These are phyloP conservation scores for Pterostichus madidus DNA, from an alignment of 2,888 invertebrate species.

Conservation along the genomic window DNA sequence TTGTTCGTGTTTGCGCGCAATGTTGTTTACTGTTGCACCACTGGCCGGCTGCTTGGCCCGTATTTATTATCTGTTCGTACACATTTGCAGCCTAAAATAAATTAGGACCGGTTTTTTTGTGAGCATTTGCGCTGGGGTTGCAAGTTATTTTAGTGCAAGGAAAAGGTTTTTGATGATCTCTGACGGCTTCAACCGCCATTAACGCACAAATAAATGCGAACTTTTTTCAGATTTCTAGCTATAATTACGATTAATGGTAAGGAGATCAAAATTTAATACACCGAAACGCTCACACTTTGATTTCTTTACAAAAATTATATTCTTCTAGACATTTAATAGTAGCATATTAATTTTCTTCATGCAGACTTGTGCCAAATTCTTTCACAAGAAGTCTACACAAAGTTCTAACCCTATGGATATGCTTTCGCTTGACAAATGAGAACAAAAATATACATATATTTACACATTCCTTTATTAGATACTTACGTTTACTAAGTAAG, in stretches of 20 bases:
- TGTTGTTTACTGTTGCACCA: constrained; percentile 62
- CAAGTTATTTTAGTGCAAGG: constrained; percentile 49
- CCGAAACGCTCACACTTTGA: neutral
- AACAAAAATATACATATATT: too few species aligned
- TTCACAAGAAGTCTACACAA: too few species aligned
- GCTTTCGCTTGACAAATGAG: too few species aligned
- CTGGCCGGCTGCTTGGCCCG: constrained; percentile 54
- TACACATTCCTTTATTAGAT: too few species aligned
- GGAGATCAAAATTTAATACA: constrained; percentile 41
- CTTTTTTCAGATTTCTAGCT: constrained; percentile 3
- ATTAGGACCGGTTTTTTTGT: constrained; percentile 59
- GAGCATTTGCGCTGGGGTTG: constrained; percentile 49
- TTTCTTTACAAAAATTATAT: too few species aligned
- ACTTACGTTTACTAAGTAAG: too few species aligned
- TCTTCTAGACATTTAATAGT: too few species aligned
- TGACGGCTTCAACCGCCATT: constrained; percentile 31
- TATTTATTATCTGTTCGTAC: constrained; percentile 62
- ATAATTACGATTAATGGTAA: constrained; percentile 48
- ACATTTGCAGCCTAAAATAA: constrained; percentile 63
- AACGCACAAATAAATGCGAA: constrained; percentile 30
- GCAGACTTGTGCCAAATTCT: too few species aligned
- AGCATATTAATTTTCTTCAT: too few species aligned
- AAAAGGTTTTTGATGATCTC: constrained; percentile 40
- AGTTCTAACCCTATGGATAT: too few species aligned
- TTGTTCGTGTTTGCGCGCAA: constrained; percentile 50